phyloP scores from a whole-genome alignment of 2,797 vertebrate genomes.

The Gymnopithys bicolor region DNA sequence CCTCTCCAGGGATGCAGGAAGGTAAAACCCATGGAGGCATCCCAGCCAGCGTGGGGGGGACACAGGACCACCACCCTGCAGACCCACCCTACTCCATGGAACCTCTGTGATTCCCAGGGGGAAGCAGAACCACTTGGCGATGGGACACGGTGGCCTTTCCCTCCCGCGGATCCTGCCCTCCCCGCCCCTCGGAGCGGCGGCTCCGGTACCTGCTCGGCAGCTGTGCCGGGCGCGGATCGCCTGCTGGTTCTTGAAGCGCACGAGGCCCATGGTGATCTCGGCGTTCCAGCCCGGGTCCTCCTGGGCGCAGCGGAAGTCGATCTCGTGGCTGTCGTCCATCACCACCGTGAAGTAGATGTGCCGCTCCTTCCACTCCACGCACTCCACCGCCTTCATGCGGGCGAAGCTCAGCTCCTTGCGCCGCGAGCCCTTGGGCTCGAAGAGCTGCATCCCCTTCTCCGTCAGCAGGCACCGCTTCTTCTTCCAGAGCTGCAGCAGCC shows the following conservation, averaged over 20 bases:
- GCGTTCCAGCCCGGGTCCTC: constrained; percentile 92
- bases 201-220: constrained; percentile 65
- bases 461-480: constrained; percentile 90
- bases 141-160: rapidly evolving
- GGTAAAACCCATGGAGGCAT: not conserved
- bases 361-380: constrained; percentile 91
- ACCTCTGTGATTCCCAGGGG: not conserved
- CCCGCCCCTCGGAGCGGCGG: rapidly evolving
- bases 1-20: not conserved
- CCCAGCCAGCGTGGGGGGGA: not conserved
- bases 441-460: constrained; percentile 87
- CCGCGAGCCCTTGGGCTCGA: constrained; percentile 74
- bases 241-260: constrained; percentile 91
- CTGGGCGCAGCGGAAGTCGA: constrained; percentile 90
- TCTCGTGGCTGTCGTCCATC: constrained; percentile 88
- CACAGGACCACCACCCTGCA: not conserved
- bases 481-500: constrained; percentile 94
- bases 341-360: constrained; percentile 94
- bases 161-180: rapidly evolving
- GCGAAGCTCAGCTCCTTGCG: constrained; percentile 91
- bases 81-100: not conserved
- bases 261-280: constrained; percentile 89
- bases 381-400: constrained; percentile 90
- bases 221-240: constrained; percentile 87
- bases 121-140: not conserved